phyloP scores from a whole-genome alignment of 2,797 vertebrate species.

The Coluber constrictor region DNA sequence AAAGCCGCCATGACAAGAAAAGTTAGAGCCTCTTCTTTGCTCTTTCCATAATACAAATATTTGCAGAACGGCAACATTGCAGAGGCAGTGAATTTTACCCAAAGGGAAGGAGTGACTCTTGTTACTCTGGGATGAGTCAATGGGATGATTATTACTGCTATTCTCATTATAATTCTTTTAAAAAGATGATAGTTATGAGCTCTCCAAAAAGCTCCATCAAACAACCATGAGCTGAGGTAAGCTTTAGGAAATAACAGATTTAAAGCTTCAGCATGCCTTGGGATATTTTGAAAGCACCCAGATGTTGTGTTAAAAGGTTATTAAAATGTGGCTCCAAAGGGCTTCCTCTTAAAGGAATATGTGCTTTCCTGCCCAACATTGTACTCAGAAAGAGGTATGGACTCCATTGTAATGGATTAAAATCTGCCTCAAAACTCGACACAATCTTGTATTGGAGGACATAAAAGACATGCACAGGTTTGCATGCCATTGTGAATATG shows the following conservation, averaged over 20 bases:
- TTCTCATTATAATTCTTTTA: constrained; percentile 51
- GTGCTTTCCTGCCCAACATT: background rate
- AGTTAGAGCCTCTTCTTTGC: constrained; percentile 47
- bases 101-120: constrained; percentile 69
- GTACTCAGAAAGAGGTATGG: rapidly evolving
- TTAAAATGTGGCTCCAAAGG: constrained; percentile 39
- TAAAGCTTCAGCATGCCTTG: constrained; percentile 45
- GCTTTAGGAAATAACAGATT: constrained; percentile 62
- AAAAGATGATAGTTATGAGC: constrained; percentile 48
- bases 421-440: background rate
- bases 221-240: constrained; percentile 22
- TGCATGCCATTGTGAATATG: background rate
- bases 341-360: constrained; percentile 26
- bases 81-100: constrained; percentile 53
- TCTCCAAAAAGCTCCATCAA: constrained; percentile 37
- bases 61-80: constrained; percentile 42
- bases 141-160: constrained; percentile 59
- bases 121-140: constrained; percentile 68
- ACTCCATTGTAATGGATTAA: background rate
- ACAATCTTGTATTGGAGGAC: background rate
- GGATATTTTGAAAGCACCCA: constrained; percentile 50
- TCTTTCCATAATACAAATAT: constrained; percentile 40
- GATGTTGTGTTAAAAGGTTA: constrained; percentile 39
- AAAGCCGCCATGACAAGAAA: constrained; percentile 9
- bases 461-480: background rate